Evolutionary conservation across 1,140 invertebrate species (phyloP).

Genomic region (Prorops nasuta): DNA sequence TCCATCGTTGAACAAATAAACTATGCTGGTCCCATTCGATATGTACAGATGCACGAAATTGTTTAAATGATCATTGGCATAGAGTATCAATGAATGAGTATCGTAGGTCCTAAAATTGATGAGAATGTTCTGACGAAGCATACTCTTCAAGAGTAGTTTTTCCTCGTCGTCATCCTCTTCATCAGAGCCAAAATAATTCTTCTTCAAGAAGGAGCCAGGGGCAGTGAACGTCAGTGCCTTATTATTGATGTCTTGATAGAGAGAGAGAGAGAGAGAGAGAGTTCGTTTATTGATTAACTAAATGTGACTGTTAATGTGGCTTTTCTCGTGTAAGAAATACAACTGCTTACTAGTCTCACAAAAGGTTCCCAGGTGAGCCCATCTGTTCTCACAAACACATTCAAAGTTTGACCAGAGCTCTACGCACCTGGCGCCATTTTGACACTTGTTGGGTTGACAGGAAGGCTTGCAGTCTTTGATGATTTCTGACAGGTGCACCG

Average conservation of each 20-base stretch:
- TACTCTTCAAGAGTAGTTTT: conserved; percentile 64
- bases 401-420: conserved; percentile 91
- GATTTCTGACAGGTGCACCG: conserved; percentile 85
- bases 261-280: too few relatives aligned
- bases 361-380: conserved; percentile 84
- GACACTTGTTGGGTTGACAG: conserved; percentile 90
- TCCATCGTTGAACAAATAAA: conserved; percentile 81
- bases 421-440: conserved; percentile 86
- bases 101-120: conserved; percentile 88
- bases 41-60: conserved; percentile 92
- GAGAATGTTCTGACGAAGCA: conserved; percentile 76
- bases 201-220: conserved; percentile 73
- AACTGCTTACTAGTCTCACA: conserved; percentile 82
- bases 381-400: conserved; percentile 85
- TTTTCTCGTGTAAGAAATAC: neutral
- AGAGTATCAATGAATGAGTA: conserved; percentile 76
- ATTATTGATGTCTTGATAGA: conserved; percentile 85
- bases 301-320: too few relatives aligned
- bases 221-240: conserved; percentile 88
- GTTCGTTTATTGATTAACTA: too few relatives aligned
- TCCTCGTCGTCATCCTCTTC: conserved; percentile 66
- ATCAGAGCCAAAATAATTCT: conserved; percentile 69
- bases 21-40: conserved; percentile 68
- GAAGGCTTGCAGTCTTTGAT: conserved; percentile 90
- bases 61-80: conserved; percentile 89